Conservation (phyloP, 2,797 vertebrate species). For the Enteromius trimaculatus region DNA sequence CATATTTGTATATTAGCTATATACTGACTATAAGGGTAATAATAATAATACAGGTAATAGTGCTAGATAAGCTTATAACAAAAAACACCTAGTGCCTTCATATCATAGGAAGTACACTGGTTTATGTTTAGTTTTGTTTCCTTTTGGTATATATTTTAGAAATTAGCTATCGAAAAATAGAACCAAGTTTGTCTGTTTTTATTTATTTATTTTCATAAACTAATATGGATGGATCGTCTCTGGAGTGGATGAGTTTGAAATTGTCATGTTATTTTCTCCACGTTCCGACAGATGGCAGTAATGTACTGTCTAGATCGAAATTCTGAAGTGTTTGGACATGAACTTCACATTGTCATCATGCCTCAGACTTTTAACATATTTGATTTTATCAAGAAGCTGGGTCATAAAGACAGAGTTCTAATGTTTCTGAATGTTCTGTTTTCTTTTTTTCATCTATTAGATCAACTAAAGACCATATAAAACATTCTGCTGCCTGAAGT, state of each 20-base stretch:
- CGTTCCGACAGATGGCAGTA: slow-evolving; percentile 74
- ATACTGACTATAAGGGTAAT: not conserved
- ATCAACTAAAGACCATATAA: not conserved
- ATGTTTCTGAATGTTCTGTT: not conserved
- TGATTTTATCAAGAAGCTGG: not conserved
- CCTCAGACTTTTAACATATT: not conserved
- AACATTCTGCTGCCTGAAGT: not conserved
- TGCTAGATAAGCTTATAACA: not conserved
- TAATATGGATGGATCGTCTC: not conserved
- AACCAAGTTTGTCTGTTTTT: not conserved
- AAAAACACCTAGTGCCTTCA: not conserved
- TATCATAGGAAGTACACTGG: not conserved
- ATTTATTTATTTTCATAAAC: not conserved
- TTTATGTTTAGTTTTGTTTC: not conserved
- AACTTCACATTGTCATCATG: not conserved
- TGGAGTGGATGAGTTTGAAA: not conserved
- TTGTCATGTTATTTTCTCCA: not conserved
- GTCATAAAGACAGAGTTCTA: not conserved
- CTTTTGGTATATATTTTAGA: not conserved
- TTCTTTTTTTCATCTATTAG: not conserved
- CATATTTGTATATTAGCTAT: not conserved
- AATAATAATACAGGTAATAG: not conserved
- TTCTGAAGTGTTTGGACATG: not conserved
- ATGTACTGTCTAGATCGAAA: slow-evolving; percentile 31
- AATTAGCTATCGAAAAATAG: not conserved